Percentiles rank a stretch among this genome's conserved stretches.
These are phyloP conservation scores for Leucoraja ocellata DNA, from an alignment of 2,797 vertebrate genomes.

Conservation along the genomic window DNA sequence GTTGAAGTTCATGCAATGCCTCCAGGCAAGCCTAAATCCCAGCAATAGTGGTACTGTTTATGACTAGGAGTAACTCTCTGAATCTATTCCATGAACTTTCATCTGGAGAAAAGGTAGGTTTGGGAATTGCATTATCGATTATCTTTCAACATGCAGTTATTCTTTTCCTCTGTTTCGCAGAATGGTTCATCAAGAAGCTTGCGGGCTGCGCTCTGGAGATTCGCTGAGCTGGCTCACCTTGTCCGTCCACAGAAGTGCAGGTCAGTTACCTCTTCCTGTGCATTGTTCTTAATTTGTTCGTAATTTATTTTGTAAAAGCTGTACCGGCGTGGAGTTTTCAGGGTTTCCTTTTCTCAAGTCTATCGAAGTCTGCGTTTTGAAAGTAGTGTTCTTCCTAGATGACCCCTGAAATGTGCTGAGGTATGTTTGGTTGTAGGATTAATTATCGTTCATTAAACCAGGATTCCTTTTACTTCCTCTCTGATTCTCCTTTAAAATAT, in stretches of 20 bases:
- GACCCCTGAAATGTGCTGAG: background rate
- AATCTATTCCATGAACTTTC: background rate
- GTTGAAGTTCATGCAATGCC: background rate
- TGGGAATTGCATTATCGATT: background rate
- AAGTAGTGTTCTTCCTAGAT: background rate
- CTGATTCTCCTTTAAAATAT: too few species aligned
- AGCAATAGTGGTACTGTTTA: background rate
- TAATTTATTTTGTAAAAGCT: background rate
- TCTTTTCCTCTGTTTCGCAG: conserved; percentile 53
- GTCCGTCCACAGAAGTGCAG: conserved; percentile 98
- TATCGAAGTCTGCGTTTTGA: background rate
- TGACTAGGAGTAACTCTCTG: background rate
- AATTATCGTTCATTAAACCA: background rate
- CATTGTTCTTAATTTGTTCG: background rate
- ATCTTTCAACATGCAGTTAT: background rate
- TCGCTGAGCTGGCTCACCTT: conserved; percentile 91
- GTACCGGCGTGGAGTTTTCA: background rate
- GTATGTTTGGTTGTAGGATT: background rate
- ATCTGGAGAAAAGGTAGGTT: background rate
- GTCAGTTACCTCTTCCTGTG: conserved; percentile 51
- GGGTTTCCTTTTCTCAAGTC: background rate
- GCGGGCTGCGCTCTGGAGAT: conserved; percentile 91
- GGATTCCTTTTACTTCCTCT: background rate
- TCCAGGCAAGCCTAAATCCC: background rate
- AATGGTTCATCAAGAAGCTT: conserved; percentile 89